Base-by-base conservation (phyloP, 1,140 invertebrate genomes). In the Phymastichus coffea region DNA sequence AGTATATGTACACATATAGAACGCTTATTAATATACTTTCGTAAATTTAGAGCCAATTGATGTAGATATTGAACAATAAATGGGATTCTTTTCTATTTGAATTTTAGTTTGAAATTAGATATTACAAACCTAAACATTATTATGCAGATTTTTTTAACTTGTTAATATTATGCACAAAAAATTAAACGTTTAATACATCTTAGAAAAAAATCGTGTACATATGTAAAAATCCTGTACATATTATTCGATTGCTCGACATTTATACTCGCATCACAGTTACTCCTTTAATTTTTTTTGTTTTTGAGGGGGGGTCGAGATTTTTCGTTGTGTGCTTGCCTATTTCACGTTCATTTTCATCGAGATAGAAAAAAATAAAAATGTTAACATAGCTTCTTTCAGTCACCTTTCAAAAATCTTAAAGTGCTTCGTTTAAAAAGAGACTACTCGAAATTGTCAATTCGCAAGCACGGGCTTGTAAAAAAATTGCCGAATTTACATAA, bases 241-340 rank as follows among this genome's bases (percentile, higher is more conserved):
- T 70, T 67, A 57, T 63, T 33, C 51, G 48, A 59, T 63, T 61
- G 49, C 26, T 56, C 64, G 46, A 35, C 56, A 66, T 53, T 67
- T 63, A 44, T 55, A 66, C 64, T 70, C 65, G 57, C 70, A 74
- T 73, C 69, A 74, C 68, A 74, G 68, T 70, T 61, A 63, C 49
- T 58, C 63, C 46, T 72, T 63, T 69, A 63, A 40, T 46, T 43
- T 64, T 47, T 67, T 68, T 68, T 71, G 66, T 68, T n/a, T n/a
- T 67, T n/a, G n/a, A n/a, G n/a, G n/a, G n/a, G n/a, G n/a, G n/a
- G n/a, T n/a, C n/a, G n/a, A n/a, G 66, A 67, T 64, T 60, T 70
- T 59, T 48, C 23, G 44, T 35, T 46, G 10, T 60, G 38, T 37
- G 54, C 26, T 47, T 54, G 35, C 57, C 30, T 47, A 54, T 40